Evolutionary conservation across 2,888 invertebrate species (phyloP).

Genomic region (Scaptomyza caliginosa): DNA sequence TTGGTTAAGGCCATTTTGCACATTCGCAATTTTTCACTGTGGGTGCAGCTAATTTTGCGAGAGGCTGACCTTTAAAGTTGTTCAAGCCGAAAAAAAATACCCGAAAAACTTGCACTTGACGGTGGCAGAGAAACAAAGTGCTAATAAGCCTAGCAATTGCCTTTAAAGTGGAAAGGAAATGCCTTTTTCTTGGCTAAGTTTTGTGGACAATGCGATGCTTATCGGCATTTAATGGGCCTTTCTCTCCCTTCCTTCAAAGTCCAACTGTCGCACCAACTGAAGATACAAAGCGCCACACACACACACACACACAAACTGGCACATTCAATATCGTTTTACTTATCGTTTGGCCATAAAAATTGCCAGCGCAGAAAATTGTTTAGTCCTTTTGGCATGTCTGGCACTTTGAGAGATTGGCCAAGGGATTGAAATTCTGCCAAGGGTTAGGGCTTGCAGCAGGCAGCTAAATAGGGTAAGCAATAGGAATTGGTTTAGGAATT

Average conservation of each 20-base stretch:
- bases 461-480: conserved; percentile 9
- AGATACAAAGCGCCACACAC: conserved; percentile 16
- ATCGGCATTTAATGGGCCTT: conserved; percentile 67
- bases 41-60: conserved; percentile 57
- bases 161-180: conserved; percentile 40
- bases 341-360: conserved; percentile 81
- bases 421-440: conserved; percentile 39
- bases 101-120: background rate
- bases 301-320: conserved; percentile 16
- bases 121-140: conserved; percentile 49
- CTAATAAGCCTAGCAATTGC: conserved; percentile 65
- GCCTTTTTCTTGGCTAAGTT: conserved; percentile 30
- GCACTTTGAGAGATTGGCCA: conserved; percentile 80
- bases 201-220: conserved; percentile 68
- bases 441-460: background rate
- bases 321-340: conserved; percentile 81
- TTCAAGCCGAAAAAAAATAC: background rate
- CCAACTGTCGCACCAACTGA: conserved; percentile 7
- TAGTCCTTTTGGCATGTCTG: conserved; percentile 81
- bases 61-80: conserved; percentile 52
- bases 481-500: conserved; percentile 29
- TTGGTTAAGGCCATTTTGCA: conserved; percentile 18
- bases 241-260: background rate
- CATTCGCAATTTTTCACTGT: conserved; percentile 49
- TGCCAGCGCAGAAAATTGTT: conserved; percentile 82